These are phyloP conservation scores for Deroplatys truncata DNA, from an alignment of 2,888 invertebrate genomes.

Conservation along the genomic window DNA sequence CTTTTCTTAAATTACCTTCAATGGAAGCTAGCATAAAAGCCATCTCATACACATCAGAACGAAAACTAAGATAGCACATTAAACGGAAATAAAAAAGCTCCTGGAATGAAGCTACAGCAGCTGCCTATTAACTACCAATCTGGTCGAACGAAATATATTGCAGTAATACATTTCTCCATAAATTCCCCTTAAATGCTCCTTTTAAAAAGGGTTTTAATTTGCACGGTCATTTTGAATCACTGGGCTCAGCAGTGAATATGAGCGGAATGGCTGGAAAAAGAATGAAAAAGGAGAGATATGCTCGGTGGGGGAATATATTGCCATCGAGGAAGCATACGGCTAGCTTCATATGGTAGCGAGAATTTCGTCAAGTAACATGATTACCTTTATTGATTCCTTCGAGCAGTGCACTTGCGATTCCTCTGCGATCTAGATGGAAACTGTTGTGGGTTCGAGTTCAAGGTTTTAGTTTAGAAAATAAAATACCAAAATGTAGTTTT, in stretches of 20 bases:
- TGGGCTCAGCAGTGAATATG: neutral
- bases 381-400: conserved; percentile 22
- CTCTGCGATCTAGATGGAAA: neutral
- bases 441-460: neutral
- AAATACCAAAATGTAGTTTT: too few species aligned
- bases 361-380: conserved; percentile 14
- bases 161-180: neutral
- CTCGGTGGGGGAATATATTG: neutral
- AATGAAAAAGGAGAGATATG: neutral
- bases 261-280: neutral
- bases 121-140: neutral
- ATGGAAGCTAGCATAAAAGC: too few species aligned
- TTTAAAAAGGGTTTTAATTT: neutral
- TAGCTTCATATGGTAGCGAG: neutral
- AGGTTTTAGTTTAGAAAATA: neutral
- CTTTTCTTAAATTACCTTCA: too few species aligned
- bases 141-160: neutral
- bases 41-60: too few species aligned
- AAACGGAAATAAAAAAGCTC: neutral
- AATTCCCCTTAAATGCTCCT: neutral
- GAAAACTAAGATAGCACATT: neutral
- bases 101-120: neutral
- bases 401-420: neutral
- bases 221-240: neutral
- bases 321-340: neutral